Evolutionary conservation across 1,140 invertebrate species (phyloP).

Genomic region (Drosophila subobscura): DNA sequence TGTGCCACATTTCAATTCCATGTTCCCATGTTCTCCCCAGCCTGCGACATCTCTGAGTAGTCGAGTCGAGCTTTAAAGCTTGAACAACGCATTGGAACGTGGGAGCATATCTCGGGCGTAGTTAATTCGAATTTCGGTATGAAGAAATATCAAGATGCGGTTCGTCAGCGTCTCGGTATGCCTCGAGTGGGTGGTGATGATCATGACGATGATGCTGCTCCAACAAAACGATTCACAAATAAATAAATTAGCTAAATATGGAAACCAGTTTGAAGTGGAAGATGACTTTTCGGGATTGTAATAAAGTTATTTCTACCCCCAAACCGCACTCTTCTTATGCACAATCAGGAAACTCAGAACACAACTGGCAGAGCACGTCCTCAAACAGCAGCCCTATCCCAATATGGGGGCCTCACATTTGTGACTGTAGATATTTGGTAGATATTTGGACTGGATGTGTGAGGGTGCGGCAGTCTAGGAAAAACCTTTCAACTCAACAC

Average conservation of each 20-base stretch:
- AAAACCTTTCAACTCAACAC: constrained; percentile 59
- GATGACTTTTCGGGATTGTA: constrained; percentile 22
- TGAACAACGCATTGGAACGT: constrained; percentile 18
- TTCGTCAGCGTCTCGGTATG: constrained; percentile 63
- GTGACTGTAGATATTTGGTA: too few species aligned
- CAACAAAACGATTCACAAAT: constrained; percentile 39
- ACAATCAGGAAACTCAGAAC: constrained; percentile 26
- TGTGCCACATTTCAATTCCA: not conserved
- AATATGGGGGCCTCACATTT: constrained; percentile 25
- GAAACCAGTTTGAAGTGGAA: constrained; percentile 47
- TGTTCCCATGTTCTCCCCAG: constrained; percentile 3
- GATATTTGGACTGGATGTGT: constrained; percentile 4
- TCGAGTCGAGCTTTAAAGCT: constrained; percentile 21
- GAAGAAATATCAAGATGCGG: constrained; percentile 47
- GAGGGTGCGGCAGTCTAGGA: constrained; percentile 15
- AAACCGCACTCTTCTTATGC: constrained; percentile 14
- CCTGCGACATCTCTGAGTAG: constrained; percentile 16
- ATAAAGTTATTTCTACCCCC: not conserved
- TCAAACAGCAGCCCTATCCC: constrained; percentile 31
- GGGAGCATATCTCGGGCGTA: constrained; percentile 16
- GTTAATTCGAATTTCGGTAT: constrained; percentile 15
- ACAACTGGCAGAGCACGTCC: constrained; percentile 40
- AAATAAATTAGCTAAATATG: constrained; percentile 56
- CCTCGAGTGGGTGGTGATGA: constrained; percentile 46
- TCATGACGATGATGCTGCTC: constrained; percentile 20